Conservation (phyloP, 2,888 invertebrate species). For the Panopea generosa region DNA sequence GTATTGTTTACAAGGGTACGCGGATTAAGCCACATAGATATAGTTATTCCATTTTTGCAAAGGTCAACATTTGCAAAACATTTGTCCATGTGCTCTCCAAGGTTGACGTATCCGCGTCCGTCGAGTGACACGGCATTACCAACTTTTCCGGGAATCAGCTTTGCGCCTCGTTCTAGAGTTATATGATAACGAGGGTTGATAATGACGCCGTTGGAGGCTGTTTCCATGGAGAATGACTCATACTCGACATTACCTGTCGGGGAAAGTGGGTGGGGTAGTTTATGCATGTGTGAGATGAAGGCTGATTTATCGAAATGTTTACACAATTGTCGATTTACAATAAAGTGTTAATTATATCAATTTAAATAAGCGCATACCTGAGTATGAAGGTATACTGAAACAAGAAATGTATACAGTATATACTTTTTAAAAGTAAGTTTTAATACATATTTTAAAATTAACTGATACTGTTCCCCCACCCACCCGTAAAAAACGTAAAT, state of each 20-base stretch:
- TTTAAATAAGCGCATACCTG: no score
- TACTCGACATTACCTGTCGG: slow-evolving; percentile 79
- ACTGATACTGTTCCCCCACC: no score
- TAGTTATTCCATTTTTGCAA: slow-evolving; percentile 77
- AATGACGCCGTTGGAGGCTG: slow-evolving; percentile 67
- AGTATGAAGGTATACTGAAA: no score
- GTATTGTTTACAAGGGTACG: slow-evolving; percentile 69
- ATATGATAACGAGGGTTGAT: slow-evolving; percentile 78
- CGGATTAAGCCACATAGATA: slow-evolving; percentile 76
- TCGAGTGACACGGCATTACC: slow-evolving; percentile 78
- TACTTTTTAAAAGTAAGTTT: no score
- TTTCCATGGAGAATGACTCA: slow-evolving; percentile 83
- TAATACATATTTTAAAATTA: no score
- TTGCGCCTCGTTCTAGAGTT: slow-evolving; percentile 78
- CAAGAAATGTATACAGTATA: no score
- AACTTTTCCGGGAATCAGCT: slow-evolving; percentile 73
- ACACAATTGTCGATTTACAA: no score
- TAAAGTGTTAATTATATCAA: no score
- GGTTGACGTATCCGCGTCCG: slow-evolving; percentile 75
- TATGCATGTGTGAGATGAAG: no score
- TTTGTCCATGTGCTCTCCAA: slow-evolving; percentile 74
- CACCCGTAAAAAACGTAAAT: no score
- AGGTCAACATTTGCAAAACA: slow-evolving; percentile 80
- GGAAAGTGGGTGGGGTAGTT: slow-evolving; percentile 6
- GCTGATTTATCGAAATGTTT: no score